Evolutionary conservation across 2,113 vertebrate species (phyloP), one percentile per base, ranked within the genome.

Genomic region (Aix galericulata): DNA sequence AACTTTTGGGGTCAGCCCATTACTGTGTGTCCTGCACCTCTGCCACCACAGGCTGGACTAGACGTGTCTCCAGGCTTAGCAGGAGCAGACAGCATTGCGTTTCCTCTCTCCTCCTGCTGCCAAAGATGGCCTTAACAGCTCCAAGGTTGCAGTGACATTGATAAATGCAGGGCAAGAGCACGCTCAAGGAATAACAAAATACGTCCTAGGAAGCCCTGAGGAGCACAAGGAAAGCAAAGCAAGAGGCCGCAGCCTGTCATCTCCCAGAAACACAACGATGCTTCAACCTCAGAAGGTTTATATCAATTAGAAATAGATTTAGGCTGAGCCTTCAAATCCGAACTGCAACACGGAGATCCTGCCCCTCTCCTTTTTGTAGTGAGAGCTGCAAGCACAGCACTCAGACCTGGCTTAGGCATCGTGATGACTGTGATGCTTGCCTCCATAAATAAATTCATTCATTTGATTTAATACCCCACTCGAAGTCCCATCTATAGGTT

Each of bases 11-110:
- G 9, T 31, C 22, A 58, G 84, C 32, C 75, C 27, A 3, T 64
- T 71, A 36, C 59, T 1, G 1, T 5, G 8, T 50, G 36, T 72
- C 88, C 69, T 26, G 32, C 8, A 34, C 20, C 75, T 74, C 48
- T 40, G 36, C 36, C 29, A n/a, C 13, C 22, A 7, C 3, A 6
- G 3, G 0, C n/a, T 5, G 6, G 34, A 13, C 38, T 4, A 3
- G 32, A 31, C 0, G 0, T 34, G 20, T 52, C 72, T 46, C 38
- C 6, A 8, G 56, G 42, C 73, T 83, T 29, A 55, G 36, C 27
- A 88, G 68, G 21, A 60, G 29, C 55, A 53, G 76, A 22, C 11
- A 42, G 56, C 50, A 36, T 29, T 52, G 72, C 46, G 56, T 27
- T 38, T 82, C 46, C 18, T 40, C 8, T 31, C 76, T 55, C 2